phyloP scores from a whole-genome alignment of 2,888 invertebrate genomes.

The Drosophila pseudotalamancana region DNA sequence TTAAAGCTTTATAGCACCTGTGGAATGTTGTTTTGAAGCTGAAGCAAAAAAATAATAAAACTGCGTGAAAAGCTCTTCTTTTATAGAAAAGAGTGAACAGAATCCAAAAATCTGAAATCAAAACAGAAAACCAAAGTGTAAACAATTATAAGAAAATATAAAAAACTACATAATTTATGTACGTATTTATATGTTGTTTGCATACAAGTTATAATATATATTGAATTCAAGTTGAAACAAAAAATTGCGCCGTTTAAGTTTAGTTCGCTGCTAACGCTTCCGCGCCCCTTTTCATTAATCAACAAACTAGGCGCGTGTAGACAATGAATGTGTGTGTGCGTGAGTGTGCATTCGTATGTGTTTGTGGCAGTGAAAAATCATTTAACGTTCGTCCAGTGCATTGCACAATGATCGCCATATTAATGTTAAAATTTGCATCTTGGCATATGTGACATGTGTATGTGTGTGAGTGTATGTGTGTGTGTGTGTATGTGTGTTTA shows the following conservation, averaged over 20 bases:
- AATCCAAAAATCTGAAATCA: background rate
- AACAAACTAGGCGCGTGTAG: conserved; percentile 41
- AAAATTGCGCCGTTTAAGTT: conserved; percentile 45
- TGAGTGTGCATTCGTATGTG: conserved; percentile 16
- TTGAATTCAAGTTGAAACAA: conserved; percentile 1
- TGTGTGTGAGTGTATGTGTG: background rate
- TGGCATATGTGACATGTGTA: background rate
- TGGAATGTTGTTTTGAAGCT: conserved; percentile 58
- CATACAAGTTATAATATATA: background rate
- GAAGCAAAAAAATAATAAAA: conserved; percentile 26
- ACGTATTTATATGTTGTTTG: conserved; percentile 28
- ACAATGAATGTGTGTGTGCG: conserved; percentile 6
- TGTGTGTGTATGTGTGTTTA: conserved; percentile 8
- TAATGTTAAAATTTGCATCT: conserved; percentile 9
- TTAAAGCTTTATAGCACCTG: conserved; percentile 43
- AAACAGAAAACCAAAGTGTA: conserved; percentile 21
- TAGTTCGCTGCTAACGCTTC: conserved; percentile 19
- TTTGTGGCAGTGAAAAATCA: conserved; percentile 21
- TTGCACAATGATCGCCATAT: conserved; percentile 15
- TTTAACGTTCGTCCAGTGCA: conserved; percentile 32
- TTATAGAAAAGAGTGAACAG: background rate
- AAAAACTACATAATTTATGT: conserved; percentile 9
- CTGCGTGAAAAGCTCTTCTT: conserved; percentile 23
- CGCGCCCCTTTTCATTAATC: conserved; percentile 35
- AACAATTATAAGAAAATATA: conserved; percentile 14